These are phyloP conservation scores for Altica lythri DNA, from an alignment of 2,888 invertebrate genomes.

Conservation along the genomic window DNA sequence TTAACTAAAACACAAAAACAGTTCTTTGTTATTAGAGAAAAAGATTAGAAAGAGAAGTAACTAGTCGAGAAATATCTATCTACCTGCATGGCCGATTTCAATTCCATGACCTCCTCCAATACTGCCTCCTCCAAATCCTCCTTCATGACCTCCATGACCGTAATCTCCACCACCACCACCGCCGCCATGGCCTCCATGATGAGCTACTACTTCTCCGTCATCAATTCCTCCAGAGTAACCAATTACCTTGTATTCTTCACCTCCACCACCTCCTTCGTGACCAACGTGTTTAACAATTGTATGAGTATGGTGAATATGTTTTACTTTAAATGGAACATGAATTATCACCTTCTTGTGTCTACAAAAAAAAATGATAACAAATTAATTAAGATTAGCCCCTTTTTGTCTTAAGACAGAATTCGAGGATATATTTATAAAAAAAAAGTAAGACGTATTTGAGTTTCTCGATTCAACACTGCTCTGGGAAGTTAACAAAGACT, in stretches of 20 bases:
- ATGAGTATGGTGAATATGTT: slow-evolving; percentile 78
- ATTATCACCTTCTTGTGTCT: slow-evolving; percentile 74
- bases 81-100: slow-evolving; percentile 36
- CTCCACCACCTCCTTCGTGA: slow-evolving; percentile 9
- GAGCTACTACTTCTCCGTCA: not conserved
- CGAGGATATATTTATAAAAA: too few species aligned
- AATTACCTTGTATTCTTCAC: slow-evolving; percentile 1
- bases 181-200: not conserved
- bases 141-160: not conserved
- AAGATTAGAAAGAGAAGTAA: slow-evolving; percentile 20
- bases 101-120: not conserved
- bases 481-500: too few species aligned
- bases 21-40: too few species aligned
- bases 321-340: slow-evolving; percentile 78
- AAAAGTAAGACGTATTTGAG: too few species aligned
- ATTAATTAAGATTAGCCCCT: too few species aligned
- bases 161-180: not conserved
- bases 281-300: slow-evolving; percentile 73
- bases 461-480: too few species aligned
- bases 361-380: slow-evolving; percentile 36
- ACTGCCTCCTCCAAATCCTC: not conserved
- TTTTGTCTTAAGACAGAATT: too few species aligned
- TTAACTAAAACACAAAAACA: too few species aligned
- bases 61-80: slow-evolving; percentile 26
- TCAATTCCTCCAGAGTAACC: slow-evolving; percentile 13